These are phyloP conservation scores for Penelope pileata DNA, from an alignment of 2,113 vertebrate species.

Conservation along the genomic window DNA sequence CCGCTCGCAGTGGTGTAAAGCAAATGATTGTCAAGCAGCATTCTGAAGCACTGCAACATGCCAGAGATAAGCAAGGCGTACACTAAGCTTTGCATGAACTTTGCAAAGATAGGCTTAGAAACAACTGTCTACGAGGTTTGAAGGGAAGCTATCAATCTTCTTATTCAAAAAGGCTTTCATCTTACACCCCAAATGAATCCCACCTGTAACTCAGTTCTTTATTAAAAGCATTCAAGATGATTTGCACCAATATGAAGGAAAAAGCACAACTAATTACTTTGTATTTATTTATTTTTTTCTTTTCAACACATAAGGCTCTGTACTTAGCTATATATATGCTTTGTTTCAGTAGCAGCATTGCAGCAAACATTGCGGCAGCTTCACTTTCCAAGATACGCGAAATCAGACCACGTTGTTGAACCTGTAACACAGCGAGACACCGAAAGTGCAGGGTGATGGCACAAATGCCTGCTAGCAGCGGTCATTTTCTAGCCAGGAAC, in stretches of 20 bases:
- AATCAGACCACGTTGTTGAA: neutral
- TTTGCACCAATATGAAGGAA: neutral
- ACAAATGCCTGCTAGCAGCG: neutral
- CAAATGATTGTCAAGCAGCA: neutral
- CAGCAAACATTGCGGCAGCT: neutral
- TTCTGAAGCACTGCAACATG: neutral
- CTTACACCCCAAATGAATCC: neutral
- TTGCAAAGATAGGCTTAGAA: slow-evolving; percentile 16
- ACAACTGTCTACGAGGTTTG: neutral
- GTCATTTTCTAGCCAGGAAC: neutral
- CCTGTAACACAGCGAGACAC: neutral
- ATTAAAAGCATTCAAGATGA: neutral
- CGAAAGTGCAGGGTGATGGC: neutral
- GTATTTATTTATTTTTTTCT: neutral
- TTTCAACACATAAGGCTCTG: neutral
- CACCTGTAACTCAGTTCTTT: neutral
- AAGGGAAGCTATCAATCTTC: neutral
- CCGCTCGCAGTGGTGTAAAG: slow-evolving; percentile 6
- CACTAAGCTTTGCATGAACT: slow-evolving; percentile 1
- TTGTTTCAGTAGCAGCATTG: neutral
- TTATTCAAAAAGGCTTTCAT: neutral
- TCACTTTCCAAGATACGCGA: neutral
- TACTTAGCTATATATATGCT: neutral
- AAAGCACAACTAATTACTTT: neutral
- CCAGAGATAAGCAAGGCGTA: neutral